A percentile compares a stretch with the other conserved stretches of the same genome.
Evolutionary conservation across 1,140 invertebrate genomes (phyloP).

Genomic region (Neoseiulus cucumeris): DNA sequence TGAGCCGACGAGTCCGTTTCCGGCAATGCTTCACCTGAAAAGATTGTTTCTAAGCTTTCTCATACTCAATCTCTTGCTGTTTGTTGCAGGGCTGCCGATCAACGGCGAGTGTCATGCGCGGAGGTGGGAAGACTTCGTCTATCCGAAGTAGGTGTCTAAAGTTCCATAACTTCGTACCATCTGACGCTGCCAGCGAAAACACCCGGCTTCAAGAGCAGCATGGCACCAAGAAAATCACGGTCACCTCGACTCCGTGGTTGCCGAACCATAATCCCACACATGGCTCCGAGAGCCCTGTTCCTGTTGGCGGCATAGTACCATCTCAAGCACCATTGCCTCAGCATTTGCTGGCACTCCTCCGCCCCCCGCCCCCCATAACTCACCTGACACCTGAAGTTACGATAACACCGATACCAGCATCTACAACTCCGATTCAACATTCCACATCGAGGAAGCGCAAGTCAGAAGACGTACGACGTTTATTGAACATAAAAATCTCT

Average conservation of each 20-base stretch:
- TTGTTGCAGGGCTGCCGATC: no score
- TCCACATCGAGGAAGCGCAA: not conserved
- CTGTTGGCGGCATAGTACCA: not conserved
- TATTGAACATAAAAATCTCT: not conserved
- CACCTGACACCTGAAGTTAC: conserved; percentile 1
- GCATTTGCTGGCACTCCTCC: not conserved
- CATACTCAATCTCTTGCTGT: no score
- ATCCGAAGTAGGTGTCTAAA: conserved; percentile 4
- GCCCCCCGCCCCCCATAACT: not conserved
- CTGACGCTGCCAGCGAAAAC: not conserved
- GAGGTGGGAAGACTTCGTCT: not conserved
- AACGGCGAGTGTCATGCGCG: no score
- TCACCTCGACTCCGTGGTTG: not conserved
- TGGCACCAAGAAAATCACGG: conserved; percentile 7
- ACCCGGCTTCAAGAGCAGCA: not conserved
- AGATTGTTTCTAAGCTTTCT: no score
- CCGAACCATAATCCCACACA: not conserved
- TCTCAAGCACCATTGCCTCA: not conserved
- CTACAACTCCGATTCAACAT: not conserved
- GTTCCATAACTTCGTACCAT: conserved; percentile 1
- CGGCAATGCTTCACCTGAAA: no score
- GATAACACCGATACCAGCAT: not conserved
- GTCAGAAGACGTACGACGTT: not conserved
- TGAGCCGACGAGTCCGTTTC: no score
- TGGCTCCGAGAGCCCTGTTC: no score